These are phyloP conservation scores for Daphoenositta chrysoptera DNA, from an alignment of 2,113 vertebrate species.

Conservation along the genomic window DNA sequence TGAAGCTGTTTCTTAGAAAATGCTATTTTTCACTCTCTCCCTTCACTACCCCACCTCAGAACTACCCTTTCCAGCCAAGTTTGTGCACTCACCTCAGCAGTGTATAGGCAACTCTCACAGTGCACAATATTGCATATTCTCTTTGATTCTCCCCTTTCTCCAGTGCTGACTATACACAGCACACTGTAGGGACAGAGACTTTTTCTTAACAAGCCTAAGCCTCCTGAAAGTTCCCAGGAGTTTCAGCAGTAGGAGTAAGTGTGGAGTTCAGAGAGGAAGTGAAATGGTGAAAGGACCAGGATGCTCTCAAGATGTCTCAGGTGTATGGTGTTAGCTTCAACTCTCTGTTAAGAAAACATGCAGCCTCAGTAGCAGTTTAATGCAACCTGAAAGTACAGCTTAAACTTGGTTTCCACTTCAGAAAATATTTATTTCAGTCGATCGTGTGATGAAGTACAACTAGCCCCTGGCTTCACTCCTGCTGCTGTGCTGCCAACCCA, in stretches of 20 bases:
- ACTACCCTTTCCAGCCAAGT: neutral
- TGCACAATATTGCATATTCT: accelerated
- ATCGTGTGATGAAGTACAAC: neutral
- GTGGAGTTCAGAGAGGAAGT: neutral
- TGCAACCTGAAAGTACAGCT: neutral
- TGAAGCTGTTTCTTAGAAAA: neutral
- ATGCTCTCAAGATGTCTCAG: neutral
- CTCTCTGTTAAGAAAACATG: neutral
- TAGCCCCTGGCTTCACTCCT: accelerated
- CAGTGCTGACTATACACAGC: neutral
- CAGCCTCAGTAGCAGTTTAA: neutral
- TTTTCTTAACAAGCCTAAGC: neutral
- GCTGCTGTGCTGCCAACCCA: neutral
- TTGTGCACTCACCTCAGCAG: neutral
- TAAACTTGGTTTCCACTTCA: neutral
- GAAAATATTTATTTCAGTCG: neutral
- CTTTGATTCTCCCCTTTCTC: neutral
- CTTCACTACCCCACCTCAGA: neutral
- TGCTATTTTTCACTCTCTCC: neutral
- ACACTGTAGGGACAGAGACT: neutral
- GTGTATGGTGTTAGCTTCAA: neutral
- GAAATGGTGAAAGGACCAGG: neutral
- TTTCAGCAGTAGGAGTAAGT: neutral
- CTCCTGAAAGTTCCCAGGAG: neutral
- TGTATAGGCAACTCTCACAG: accelerated